Percentiles rank a stretch among this genome's conserved stretches.
Evolutionary conservation across 1,140 invertebrate genomes (phyloP).

Genomic region (Magallana angulata): DNA sequence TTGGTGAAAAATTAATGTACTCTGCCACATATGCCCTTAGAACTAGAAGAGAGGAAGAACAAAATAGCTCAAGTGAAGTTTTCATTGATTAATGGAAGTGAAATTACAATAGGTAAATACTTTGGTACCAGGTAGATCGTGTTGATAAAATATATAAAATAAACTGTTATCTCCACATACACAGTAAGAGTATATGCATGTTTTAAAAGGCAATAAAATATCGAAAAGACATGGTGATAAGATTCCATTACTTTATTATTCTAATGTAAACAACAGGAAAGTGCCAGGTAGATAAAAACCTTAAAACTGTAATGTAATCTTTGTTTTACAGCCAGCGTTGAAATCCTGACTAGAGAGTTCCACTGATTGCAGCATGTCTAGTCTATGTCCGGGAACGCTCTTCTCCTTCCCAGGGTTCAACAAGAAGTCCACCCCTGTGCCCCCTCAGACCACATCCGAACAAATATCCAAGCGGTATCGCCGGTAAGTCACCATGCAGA

Average conservation of each 20-base stretch:
- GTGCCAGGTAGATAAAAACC: not conserved
- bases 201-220: slow-evolving; percentile 23
- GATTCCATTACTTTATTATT: not conserved
- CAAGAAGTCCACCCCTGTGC: slow-evolving; percentile 61
- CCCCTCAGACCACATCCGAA: slow-evolving; percentile 54
- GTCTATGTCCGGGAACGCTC: slow-evolving; percentile 66
- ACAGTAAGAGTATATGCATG: not conserved
- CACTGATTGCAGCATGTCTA: slow-evolving; percentile 58
- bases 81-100: no score
- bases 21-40: no score
- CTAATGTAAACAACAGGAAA: not conserved
- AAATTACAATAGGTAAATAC: no score
- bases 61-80: no score
- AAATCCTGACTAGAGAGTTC: not conserved
- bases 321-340: not conserved
- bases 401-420: slow-evolving; percentile 66
- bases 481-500: slow-evolving; percentile 51
- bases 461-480: slow-evolving; percentile 58
- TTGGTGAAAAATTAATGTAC: no score
- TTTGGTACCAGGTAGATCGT: not conserved
- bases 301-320: not conserved
- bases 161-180: slow-evolving; percentile 12
- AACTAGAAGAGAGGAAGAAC: no score
- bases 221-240: not conserved
- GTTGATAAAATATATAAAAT: slow-evolving; percentile 6